Conservation (phyloP, 2,797 vertebrate genomes). For the Anguilla marmorata region DNA sequence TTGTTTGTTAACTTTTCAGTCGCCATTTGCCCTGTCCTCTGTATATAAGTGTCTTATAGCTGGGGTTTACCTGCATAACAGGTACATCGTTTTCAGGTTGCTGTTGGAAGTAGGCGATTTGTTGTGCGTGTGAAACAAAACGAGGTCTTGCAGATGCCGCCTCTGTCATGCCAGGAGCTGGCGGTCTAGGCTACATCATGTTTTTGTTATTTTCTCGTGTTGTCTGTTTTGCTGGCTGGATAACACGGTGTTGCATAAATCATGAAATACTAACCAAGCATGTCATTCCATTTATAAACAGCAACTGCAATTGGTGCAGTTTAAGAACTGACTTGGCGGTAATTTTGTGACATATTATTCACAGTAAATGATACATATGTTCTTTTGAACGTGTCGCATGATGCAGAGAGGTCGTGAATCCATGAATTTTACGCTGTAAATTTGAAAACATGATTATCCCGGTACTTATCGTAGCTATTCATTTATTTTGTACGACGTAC, state of each 20-base stretch:
- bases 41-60: neutral
- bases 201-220: neutral
- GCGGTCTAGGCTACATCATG: neutral
- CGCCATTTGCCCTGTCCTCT: neutral
- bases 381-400: neutral
- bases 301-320: neutral
- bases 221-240: neutral
- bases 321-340: neutral
- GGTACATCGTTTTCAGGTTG: conserved; percentile 1
- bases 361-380: neutral
- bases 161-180: neutral
- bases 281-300: neutral
- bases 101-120: neutral
- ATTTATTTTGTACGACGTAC: neutral
- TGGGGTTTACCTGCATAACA: conserved; percentile 9
- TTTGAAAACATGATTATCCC: neutral
- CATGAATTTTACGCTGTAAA: neutral
- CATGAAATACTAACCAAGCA: neutral
- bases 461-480: neutral
- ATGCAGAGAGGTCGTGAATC: neutral
- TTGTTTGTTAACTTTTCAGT: conserved; percentile 16
- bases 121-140: neutral
- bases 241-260: neutral
- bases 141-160: neutral
- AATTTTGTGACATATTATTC: neutral